phyloP scores from a whole-genome alignment of 2,113 vertebrate genomes.

The Heterotilapia buettikoferi region DNA sequence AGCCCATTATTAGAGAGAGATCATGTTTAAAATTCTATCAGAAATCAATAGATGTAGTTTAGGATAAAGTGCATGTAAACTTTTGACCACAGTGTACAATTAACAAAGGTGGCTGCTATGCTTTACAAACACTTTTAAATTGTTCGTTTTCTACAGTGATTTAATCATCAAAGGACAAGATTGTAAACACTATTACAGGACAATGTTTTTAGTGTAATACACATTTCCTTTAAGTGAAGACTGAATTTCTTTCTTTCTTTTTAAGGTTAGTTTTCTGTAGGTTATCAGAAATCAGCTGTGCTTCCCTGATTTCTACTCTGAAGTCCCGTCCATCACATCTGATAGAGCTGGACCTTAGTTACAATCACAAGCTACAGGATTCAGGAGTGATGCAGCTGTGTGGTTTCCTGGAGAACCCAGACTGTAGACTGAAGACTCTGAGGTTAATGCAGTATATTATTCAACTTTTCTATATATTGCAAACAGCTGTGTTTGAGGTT shows the following conservation, averaged over 20 bases:
- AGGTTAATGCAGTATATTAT: background rate
- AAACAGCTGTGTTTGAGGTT: background rate
- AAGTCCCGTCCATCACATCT: background rate
- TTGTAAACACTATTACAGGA: background rate
- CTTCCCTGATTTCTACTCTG: background rate
- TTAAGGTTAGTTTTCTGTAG: background rate
- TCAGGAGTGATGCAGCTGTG: background rate
- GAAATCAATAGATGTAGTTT: background rate
- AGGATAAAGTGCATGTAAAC: background rate
- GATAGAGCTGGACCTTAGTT: background rate
- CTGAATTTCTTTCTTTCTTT: background rate
- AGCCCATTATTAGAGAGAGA: rapidly evolving
- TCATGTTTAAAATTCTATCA: background rate
- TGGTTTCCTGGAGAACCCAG: background rate
- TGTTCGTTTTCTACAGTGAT: too few relatives aligned
- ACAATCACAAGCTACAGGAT: background rate
- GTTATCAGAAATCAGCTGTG: background rate
- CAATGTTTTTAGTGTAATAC: background rate
- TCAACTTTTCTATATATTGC: background rate
- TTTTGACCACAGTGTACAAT: background rate
- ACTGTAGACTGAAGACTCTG: background rate
- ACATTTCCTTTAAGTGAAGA: background rate
- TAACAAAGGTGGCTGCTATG: background rate
- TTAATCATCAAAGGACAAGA: too few relatives aligned
- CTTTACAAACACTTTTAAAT: too few relatives aligned